Evolutionary conservation across 2,797 vertebrate species (phyloP), one percentile per base, ranked within the genome.

Genomic region (Coregonus ussuriensis): DNA sequence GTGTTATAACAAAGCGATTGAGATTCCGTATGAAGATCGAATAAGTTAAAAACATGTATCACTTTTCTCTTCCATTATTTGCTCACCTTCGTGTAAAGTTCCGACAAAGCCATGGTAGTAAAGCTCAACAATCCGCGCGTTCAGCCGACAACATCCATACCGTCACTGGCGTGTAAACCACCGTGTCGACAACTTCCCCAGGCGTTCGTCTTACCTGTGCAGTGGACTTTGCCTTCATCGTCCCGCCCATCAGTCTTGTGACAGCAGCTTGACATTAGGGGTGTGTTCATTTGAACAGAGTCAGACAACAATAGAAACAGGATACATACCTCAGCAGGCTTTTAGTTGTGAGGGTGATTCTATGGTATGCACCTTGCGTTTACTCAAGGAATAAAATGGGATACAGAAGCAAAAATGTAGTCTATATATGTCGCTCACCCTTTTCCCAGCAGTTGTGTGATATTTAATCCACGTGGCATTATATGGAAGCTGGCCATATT

Each of bases 1-100:
- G 18, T 59, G 65, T 67, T 29, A 15, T 5, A 67, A 77, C 63
- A 37, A 51, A 54, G 18, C 54, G 66, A 47, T 9, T 31, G 1
- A 51, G 41, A 56, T 31, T 18, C 11, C 35, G 35, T 6, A 47
- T 5, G 35, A 25, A 4, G 7, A 33, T 71, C 63, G 15, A n/a
- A n/a, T 18, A n/a, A 67, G 47, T 53, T 21, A 51, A 56, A 53
- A 47, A 35, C 25, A 41, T 3, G 67, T 31, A 7, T n/a, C 37
- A 73, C 77, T 77, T 77, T 84, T 67, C 47, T 56, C 69, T 74
- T 78, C 41, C 71, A 9, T 4, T 5, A 0, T 1, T 52, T 53
- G 68, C 91, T 87, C 93, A 96, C 95, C 95, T 94, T 81, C 1
- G 94, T 95, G 88, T 95, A 95, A 4, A 96, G 89, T 70, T 95